phyloP scores from a whole-genome alignment of 2,113 vertebrate genomes.

The Pipa parva region DNA sequence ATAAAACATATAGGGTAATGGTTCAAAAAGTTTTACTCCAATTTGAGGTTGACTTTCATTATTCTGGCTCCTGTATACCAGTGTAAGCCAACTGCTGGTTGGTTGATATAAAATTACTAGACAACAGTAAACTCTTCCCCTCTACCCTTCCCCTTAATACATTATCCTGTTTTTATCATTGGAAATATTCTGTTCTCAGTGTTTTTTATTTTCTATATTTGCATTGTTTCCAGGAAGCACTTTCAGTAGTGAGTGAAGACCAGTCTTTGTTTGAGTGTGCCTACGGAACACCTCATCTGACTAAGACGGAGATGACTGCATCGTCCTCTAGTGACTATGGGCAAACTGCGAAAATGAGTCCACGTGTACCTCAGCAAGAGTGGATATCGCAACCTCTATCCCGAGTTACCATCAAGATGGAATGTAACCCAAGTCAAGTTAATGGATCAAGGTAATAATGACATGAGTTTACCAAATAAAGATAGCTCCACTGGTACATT shows the following conservation, averaged over 20 bases:
- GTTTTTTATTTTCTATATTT: neutral
- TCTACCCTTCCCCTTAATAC: too few relatives aligned
- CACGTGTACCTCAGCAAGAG: slow-evolving; percentile 75
- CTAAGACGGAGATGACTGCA: slow-evolving; percentile 80
- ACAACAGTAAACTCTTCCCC: too few relatives aligned
- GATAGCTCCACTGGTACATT: too few relatives aligned
- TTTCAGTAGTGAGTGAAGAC: slow-evolving; percentile 85
- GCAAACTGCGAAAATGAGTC: slow-evolving; percentile 81
- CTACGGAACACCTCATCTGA: slow-evolving; percentile 74
- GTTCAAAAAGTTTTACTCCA: too few relatives aligned
- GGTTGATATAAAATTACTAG: too few relatives aligned
- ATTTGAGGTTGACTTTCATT: too few relatives aligned
- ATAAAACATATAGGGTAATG: too few relatives aligned
- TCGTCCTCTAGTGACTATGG: slow-evolving; percentile 80
- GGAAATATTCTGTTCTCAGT: neutral
- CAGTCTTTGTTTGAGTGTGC: slow-evolving; percentile 82
- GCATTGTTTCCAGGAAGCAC: slow-evolving; percentile 67
- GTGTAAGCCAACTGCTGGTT: too few relatives aligned
- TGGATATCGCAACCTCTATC: slow-evolving; percentile 74
- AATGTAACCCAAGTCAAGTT: slow-evolving; percentile 74
- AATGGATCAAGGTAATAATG: slow-evolving; percentile 82
- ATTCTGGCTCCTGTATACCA: too few relatives aligned
- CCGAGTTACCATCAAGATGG: slow-evolving; percentile 85
- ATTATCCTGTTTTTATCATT: slow-evolving; percentile 7
- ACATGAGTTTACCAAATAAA: too few relatives aligned